Percentiles rank a stretch among this genome's conserved stretches.
phyloP scores from a whole-genome alignment of 2,113 vertebrate species.

The Steatornis caripensis region DNA sequence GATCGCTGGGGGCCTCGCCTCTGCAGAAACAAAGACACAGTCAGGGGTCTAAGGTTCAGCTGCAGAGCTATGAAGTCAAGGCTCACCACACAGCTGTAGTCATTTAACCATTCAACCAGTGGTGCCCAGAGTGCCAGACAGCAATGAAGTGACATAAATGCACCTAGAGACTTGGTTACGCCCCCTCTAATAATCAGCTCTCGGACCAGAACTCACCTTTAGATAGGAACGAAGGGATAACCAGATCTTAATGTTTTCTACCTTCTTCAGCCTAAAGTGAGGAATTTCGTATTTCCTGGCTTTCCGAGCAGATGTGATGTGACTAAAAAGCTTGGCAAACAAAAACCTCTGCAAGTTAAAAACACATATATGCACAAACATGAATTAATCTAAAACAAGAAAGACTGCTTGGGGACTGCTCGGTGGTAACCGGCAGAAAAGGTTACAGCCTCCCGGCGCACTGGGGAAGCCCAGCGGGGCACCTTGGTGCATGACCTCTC shows the following conservation, averaged over 20 bases:
- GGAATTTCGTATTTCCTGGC: constrained; percentile 97
- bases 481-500: accelerated
- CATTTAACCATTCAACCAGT: accelerated
- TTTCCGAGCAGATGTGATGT: constrained; percentile 95
- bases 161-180: background rate
- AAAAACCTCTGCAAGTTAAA: constrained; percentile 83
- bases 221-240: constrained; percentile 94
- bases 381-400: background rate
- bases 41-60: background rate
- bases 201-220: constrained; percentile 74
- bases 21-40: constrained; percentile 63
- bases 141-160: accelerated
- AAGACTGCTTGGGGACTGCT: background rate
- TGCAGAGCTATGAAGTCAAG: background rate
- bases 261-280: constrained; percentile 97
- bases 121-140: background rate
- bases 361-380: background rate
- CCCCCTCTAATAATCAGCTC: background rate
- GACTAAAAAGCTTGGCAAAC: constrained; percentile 96
- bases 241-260: constrained; percentile 99
- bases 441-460: background rate
- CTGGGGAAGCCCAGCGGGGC: background rate
- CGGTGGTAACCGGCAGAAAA: background rate
- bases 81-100: background rate
- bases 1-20: constrained; percentile 95